Evolutionary conservation across 2,888 invertebrate species (phyloP), one percentile per base, ranked within the genome.

Genomic region (Antitype chi): DNA sequence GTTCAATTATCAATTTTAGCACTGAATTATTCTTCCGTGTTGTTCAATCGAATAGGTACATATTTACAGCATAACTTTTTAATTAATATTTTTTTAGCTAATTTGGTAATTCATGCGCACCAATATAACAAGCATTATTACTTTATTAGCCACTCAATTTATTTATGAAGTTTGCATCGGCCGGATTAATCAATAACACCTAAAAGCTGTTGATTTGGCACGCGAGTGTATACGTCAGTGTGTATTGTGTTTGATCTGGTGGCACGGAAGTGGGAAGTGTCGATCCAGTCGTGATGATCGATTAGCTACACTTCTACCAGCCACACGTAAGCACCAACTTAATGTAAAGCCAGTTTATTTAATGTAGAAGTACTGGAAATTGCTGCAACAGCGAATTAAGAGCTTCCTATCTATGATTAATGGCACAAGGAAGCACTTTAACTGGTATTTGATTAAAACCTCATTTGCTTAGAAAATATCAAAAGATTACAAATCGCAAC

Each of bases 221-320:
- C 59, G 72, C 62, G 28, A 55, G n/a, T 60, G 20, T 63, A 9
- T 7, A 28, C 38, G 62, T 0, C 60, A 47, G 70, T 77, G 74
- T 73, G 75, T 78, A 77, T 62, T 49, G 72, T 76, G 63, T 57
- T 63, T 74, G 72, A 80, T 83, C 79, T 82, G 72, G 25, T 49
- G 70, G 70, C 55, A 13, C 87, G 85, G 85, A 88, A 87, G 76
- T 72, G 76, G 87, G 82, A 87, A 85, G 80, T 72, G 68, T 57
- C 70, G 81, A 81, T 75, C 28, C 53, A 66, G 80, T 70, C 80
- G 79, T 62, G 77, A 67, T 70, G 70, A 74, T 73, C 78, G 76
- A 85, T 82, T 77, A 74, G 76, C 66, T 64, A 71, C 75, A 70
- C 82, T 67, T 71, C 57, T 23, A 67, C 68, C 53, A n/a, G 66